Conservation (phyloP, 2,113 vertebrate genomes). For the Perccottus glenii region DNA sequence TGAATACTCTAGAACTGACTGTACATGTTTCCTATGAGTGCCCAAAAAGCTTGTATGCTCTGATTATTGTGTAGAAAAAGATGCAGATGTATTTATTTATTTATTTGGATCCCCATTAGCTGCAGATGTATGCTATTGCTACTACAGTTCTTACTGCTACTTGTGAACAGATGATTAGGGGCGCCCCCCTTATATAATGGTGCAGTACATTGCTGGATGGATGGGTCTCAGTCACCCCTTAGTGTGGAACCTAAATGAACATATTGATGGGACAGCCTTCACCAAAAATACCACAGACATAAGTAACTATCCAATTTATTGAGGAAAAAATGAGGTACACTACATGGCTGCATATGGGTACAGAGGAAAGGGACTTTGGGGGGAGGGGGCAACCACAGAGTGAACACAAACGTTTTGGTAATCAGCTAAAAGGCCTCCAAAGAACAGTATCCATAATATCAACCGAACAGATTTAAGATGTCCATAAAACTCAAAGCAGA, state of each 20-base stretch:
- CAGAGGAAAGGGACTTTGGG: constrained; percentile 32
- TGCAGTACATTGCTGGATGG: too few species aligned
- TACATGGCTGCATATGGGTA: constrained; percentile 76
- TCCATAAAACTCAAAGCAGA: constrained; percentile 28
- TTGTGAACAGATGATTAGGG: too few species aligned
- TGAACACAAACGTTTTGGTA: constrained; percentile 51
- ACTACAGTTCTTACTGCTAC: too few species aligned
- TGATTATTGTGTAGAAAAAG: too few species aligned
- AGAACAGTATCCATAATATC: constrained; percentile 40
- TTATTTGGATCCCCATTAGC: too few species aligned
- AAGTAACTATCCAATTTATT: constrained; percentile 74
- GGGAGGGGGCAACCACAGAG: constrained; percentile 53
- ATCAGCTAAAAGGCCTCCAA: constrained; percentile 60
- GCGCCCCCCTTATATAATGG: too few species aligned
- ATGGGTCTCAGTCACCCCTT: too few species aligned
- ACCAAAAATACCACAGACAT: not conserved
- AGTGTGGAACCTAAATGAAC: not conserved
- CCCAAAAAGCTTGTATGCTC: too few species aligned
- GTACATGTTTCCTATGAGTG: too few species aligned
- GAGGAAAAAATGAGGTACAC: constrained; percentile 85
- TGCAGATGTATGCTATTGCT: too few species aligned
- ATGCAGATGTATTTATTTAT: too few species aligned
- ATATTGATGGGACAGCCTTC: not conserved
- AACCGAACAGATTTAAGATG: constrained; percentile 53
- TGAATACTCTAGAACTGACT: too few species aligned